Percentiles rank a stretch among this genome's conserved stretches.
phyloP scores from a whole-genome alignment of 2,797 vertebrate species.

The Epinephelus coioides region DNA sequence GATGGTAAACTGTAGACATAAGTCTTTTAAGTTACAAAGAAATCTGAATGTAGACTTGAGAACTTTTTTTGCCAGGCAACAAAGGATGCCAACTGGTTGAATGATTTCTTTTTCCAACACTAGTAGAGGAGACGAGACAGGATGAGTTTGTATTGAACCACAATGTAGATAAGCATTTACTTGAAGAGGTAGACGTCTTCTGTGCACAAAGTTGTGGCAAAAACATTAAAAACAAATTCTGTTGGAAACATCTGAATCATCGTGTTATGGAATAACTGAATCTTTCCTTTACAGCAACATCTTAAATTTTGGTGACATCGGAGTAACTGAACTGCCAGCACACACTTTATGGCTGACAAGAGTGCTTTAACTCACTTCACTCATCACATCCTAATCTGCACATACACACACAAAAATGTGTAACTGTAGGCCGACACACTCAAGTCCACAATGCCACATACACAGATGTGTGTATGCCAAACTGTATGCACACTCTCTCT shows the following conservation, averaged over 20 bases:
- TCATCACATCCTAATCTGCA: constrained; percentile 48
- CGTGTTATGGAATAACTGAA: constrained; percentile 6
- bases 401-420: constrained; percentile 16
- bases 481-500: constrained; percentile 29
- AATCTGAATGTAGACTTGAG: not conserved
- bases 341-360: constrained; percentile 41
- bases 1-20: not conserved
- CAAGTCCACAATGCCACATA: constrained; percentile 22
- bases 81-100: not conserved
- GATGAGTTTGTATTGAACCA: not conserved
- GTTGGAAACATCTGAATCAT: constrained; percentile 20
- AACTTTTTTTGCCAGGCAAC: not conserved
- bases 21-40: not conserved
- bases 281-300: constrained; percentile 8
- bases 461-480: constrained; percentile 31
- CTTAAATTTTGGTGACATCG: constrained; percentile 24
- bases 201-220: not conserved
- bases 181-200: not conserved
- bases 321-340: constrained; percentile 29
- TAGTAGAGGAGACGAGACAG: not conserved
- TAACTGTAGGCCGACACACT: constrained; percentile 20
- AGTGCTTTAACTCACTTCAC: constrained; percentile 47
- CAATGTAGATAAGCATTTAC: not conserved
- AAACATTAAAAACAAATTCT: constrained; percentile 7
- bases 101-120: not conserved